Percentiles rank a stretch among this genome's conserved stretches.
Conservation (phyloP, 2,113 vertebrate genomes). For the Cyprinodon variegatus region DNA sequence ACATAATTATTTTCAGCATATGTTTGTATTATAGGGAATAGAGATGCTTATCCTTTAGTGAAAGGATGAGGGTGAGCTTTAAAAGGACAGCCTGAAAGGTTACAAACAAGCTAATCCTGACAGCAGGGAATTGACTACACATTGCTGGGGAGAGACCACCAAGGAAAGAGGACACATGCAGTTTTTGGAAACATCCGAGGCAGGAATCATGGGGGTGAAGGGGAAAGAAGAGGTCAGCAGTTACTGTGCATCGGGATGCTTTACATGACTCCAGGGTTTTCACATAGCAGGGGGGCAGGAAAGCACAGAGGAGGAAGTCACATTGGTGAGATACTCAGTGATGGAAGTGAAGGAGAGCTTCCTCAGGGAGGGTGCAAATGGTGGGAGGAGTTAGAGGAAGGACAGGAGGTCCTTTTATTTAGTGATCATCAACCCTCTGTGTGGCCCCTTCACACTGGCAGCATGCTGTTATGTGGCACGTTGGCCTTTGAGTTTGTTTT, state of each 20-base stretch:
- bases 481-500: conserved; percentile 36
- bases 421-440: conserved; percentile 43
- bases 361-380: conserved; percentile 47
- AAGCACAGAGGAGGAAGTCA: conserved; percentile 51
- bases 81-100: conserved; percentile 49
- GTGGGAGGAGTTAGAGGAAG: conserved; percentile 22
- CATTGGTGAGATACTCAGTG: conserved; percentile 47
- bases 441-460: conserved; percentile 48
- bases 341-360: conserved; percentile 37
- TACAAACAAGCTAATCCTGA: conserved; percentile 56
- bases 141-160: conserved; percentile 54
- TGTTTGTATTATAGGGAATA: not conserved
- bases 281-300: conserved; percentile 36
- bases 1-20: not conserved
- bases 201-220: not conserved
- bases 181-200: not conserved
- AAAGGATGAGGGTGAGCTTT: conserved; percentile 2
- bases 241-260: conserved; percentile 32
- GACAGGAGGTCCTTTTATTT: conserved; percentile 40
- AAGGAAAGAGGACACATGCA: conserved; percentile 23
- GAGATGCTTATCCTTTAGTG: not conserved
- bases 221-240: conserved; percentile 44
- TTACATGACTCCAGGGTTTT: conserved; percentile 55
- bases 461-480: conserved; percentile 21
- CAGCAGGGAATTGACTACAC: conserved; percentile 33